Conservation (phyloP, 2,888 invertebrate genomes). For the Venusia cambrica region DNA sequence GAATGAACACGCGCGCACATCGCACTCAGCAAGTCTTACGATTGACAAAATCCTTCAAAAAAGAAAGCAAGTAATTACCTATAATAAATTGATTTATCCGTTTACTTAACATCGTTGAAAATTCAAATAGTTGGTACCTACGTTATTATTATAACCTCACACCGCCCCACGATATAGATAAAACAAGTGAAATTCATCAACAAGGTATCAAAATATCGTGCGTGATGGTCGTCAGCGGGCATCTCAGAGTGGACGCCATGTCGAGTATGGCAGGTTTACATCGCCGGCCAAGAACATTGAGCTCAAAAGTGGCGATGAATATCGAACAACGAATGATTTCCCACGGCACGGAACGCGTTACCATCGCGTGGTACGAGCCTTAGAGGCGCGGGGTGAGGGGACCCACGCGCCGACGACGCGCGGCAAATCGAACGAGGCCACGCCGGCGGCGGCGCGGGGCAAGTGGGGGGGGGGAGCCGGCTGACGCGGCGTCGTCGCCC, state of each 20-base stretch:
- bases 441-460: constrained; percentile 45
- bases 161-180: constrained; percentile 46
- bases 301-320: constrained; percentile 54
- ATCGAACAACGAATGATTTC: constrained; percentile 55
- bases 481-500: constrained; percentile 45
- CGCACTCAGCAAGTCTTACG: constrained; percentile 19
- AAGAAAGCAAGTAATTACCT: constrained; percentile 19
- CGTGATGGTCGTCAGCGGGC: constrained; percentile 48
- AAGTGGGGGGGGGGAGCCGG: constrained; percentile 39
- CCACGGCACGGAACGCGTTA: constrained; percentile 63
- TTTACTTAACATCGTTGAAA: constrained; percentile 21
- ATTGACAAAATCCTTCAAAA: constrained; percentile 19
- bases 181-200: constrained; percentile 54
- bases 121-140: constrained; percentile 15
- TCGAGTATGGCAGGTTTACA: constrained; percentile 40
- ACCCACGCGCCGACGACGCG: constrained; percentile 46
- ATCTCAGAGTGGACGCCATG: constrained; percentile 36
- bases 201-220: constrained; percentile 52
- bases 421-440: constrained; percentile 79
- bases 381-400: constrained; percentile 45
- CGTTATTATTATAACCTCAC: constrained; percentile 30
- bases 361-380: constrained; percentile 58
- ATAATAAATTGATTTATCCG: constrained; percentile 19
- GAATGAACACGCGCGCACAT: constrained; percentile 15
- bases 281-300: constrained; percentile 36